Evolutionary conservation across 2,888 invertebrate genomes (phyloP).

Genomic region (Sussaba pulchella): DNA sequence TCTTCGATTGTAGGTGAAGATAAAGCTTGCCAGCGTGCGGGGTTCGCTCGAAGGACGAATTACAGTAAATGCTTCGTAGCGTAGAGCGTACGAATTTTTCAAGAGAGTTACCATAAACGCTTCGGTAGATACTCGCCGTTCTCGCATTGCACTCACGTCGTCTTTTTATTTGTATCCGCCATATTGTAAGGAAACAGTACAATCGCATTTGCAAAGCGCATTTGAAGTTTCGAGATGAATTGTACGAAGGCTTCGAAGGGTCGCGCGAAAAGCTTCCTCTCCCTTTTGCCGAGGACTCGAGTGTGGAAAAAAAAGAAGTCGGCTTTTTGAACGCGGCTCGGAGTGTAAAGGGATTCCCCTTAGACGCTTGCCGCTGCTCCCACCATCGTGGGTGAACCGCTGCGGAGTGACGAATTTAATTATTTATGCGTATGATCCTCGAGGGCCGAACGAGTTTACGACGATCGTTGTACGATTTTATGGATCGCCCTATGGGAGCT

Average conservation of each 20-base stretch:
- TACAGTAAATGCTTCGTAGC: slow-evolving; percentile 2
- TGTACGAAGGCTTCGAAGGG: slow-evolving; percentile 7
- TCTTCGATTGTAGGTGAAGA: background rate
- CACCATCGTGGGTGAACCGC: background rate
- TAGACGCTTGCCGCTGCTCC: background rate
- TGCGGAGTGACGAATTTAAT: slow-evolving; percentile 5
- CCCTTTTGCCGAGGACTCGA: background rate
- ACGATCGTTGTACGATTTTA: background rate
- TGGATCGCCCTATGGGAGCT: background rate
- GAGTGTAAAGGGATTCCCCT: background rate
- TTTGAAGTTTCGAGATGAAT: slow-evolving; percentile 15
- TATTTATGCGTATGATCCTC: slow-evolving; percentile 15
- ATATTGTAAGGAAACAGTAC: background rate
- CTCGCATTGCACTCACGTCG: slow-evolving; percentile 2
- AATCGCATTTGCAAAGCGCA: slow-evolving; percentile 10
- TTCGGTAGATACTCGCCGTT: slow-evolving; percentile 1
- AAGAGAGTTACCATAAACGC: slow-evolving; percentile 20
- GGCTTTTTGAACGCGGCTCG: background rate
- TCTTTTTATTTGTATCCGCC: slow-evolving; percentile 9
- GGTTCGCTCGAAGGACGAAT: background rate
- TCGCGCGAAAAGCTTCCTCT: background rate
- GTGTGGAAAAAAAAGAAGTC: slow-evolving; percentile 3
- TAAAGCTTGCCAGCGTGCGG: background rate
- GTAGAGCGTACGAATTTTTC: background rate
- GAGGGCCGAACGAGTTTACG: background rate